A percentile compares a stretch with the other conserved stretches of the same genome.
These are phyloP conservation scores for Tachina grossa DNA, from an alignment of 2,888 invertebrate genomes.

Conservation along the genomic window DNA sequence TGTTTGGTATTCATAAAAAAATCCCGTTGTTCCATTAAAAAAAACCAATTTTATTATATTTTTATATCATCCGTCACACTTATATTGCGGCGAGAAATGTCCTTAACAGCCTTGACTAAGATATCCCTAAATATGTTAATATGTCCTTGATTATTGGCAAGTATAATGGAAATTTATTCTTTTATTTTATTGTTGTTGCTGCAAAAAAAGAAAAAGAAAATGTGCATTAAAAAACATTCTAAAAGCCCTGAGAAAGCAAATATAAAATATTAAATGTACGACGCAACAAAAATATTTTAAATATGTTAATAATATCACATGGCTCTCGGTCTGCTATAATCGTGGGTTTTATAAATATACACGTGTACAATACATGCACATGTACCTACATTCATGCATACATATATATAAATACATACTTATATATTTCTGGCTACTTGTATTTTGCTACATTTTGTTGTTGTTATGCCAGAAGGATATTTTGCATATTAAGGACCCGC, in stretches of 20 bases:
- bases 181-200: neutral
- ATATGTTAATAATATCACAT: constrained; percentile 45
- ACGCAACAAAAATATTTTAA: constrained; percentile 26
- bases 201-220: constrained; percentile 1
- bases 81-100: constrained; percentile 3
- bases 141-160: constrained; percentile 58
- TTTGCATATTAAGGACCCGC: constrained; percentile 38
- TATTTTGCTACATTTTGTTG: constrained; percentile 4
- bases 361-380: neutral
- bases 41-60: neutral
- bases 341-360: neutral
- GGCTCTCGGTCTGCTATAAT: constrained; percentile 20
- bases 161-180: constrained; percentile 31
- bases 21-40: neutral
- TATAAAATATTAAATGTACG: neutral
- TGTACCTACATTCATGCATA: neutral
- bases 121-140: constrained; percentile 37
- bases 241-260: neutral
- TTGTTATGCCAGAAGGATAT: constrained; percentile 43
- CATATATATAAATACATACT: neutral
- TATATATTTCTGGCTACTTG: neutral
- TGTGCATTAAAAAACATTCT: constrained; percentile 5
- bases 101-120: neutral
- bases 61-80: neutral
- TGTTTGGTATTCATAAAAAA: neutral